Base-by-base conservation (phyloP, 2,888 invertebrate genomes). In the Norana najaformis region DNA sequence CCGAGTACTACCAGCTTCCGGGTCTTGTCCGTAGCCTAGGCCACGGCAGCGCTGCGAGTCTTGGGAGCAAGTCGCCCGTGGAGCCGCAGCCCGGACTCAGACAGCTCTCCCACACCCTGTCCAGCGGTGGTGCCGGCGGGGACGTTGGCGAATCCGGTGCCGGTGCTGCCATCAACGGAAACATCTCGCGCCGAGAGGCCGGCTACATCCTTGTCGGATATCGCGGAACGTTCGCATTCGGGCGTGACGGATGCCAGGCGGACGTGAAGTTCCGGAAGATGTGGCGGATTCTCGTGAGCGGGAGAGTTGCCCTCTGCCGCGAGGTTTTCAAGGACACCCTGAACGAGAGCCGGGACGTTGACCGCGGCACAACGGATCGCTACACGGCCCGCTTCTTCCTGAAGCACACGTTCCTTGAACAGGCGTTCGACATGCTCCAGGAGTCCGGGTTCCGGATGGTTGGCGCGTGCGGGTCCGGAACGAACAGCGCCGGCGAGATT, bases 251-350 rank as follows among this genome's bases (percentile, higher is more conserved):
- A 1, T 89, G 90, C 16, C 96, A 99, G 93, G 98, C 99, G 20
- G 99, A 99, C 95, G 99, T 99, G 90, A 99, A 99, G 95, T 99
- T 99, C 95, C 97, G 99, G 89, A 99, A 99, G 95, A 96, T 99
- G 93, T 98, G 98, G 89, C 96, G 99, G 92, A 98, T 99, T 94
- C 96, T 99, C 93, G 98, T 99, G 39, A 98, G 98, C 95, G 99
- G 99, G 0, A 96, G 98, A 92, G 98, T 99, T 91, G 93, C 97
- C 0, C 96, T 99, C 89, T 99, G 99, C 95, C 96, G 99, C 90
- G 98, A 98, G 94, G 98, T 99, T 88, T 99, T 99, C 95, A 97
- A 97, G 89, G 98, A 98, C 93, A 97, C 98, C n/a, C 95, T 98
- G 93, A 98, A 99, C 95, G 99, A 99, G 95, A 98, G 98, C 90